phyloP scores from a whole-genome alignment of 2,113 vertebrate genomes.

The Lagopus muta region DNA sequence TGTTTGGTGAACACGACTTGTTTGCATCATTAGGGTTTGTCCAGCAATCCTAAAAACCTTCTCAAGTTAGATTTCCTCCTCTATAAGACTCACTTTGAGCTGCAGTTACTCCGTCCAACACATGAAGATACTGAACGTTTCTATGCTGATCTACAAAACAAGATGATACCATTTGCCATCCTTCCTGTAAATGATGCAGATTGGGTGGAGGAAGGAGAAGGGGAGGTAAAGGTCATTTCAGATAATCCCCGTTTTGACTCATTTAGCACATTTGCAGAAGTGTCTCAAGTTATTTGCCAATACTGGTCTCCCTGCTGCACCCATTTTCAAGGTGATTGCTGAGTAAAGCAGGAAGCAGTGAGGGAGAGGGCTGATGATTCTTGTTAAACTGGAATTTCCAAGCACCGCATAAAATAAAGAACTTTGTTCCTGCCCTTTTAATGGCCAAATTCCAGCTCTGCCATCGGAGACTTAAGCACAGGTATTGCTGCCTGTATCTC shows the following conservation, averaged over 20 bases:
- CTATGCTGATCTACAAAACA: neutral
- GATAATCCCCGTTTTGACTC: neutral
- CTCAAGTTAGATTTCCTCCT: neutral
- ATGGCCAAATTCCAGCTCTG: neutral
- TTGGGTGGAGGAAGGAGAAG: neutral
- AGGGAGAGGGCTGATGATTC: slow-evolving; percentile 2
- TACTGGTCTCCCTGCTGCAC: neutral
- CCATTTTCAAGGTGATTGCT: neutral
- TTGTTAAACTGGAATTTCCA: slow-evolving; percentile 51
- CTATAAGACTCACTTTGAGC: neutral
- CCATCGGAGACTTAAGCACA: neutral
- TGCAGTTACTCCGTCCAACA: neutral
- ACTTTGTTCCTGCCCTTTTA: slow-evolving; percentile 20
- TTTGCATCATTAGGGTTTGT: too few species aligned
- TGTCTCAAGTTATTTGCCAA: neutral
- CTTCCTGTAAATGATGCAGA: neutral
- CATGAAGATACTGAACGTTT: neutral
- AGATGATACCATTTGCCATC: neutral
- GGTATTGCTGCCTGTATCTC: accelerated
- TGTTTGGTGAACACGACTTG: too few species aligned
- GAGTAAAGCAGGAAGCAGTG: slow-evolving; percentile 28
- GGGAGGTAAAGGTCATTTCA: neutral
- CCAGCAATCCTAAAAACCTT: neutral
- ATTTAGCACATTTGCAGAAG: neutral
- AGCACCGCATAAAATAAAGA: neutral